Conservation (phyloP, 1,140 invertebrate genomes). For the Chironomus tepperi region DNA sequence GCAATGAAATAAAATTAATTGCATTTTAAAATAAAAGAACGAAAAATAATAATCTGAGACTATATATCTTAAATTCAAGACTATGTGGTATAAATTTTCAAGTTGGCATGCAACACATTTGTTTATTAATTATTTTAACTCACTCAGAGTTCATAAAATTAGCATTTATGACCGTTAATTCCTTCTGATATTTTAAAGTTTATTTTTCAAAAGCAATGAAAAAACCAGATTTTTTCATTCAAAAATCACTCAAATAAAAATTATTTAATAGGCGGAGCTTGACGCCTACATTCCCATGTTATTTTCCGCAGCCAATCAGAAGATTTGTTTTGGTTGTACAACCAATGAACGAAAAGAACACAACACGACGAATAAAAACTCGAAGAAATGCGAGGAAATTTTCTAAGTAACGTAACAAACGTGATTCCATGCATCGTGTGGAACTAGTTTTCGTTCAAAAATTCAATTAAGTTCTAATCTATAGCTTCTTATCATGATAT, state of each 20-base stretch:
- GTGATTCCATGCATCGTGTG: no score
- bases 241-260: neutral
- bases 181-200: neutral
- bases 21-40: neutral
- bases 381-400: neutral
- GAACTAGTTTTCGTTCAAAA: neutral
- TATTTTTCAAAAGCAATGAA: no score
- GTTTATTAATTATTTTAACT: conserved; percentile 1
- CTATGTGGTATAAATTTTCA: neutral
- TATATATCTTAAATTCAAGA: no score
- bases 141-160: conserved; percentile 15
- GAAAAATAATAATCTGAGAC: neutral
- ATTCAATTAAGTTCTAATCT: neutral
- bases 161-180: conserved; percentile 19
- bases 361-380: neutral
- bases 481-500: neutral
- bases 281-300: conserved; percentile 10
- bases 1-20: conserved; percentile 10
- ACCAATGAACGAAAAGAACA: neutral
- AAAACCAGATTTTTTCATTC: no score
- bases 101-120: neutral
- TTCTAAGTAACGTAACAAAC: neutral
- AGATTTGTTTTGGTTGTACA: neutral
- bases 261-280: neutral
- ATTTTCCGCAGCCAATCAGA: conserved; percentile 8